Percentiles rank a stretch among this genome's conserved stretches.
Evolutionary conservation across 2,113 vertebrate species (phyloP).

Genomic region (Galemys pyrenaicus): DNA sequence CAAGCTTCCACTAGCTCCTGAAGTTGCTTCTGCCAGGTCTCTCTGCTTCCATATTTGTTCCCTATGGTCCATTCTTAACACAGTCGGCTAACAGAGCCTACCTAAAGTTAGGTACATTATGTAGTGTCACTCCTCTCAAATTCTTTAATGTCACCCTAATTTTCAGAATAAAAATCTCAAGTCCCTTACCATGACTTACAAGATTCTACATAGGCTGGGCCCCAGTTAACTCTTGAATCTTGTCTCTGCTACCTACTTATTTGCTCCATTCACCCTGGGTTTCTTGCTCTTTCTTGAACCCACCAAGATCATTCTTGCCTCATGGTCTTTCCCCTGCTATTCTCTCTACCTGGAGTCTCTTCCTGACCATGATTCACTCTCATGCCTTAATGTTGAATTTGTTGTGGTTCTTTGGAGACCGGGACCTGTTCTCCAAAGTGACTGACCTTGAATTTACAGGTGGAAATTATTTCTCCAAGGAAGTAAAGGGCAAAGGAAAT

Average conservation of each 20-base stretch:
- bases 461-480: not conserved
- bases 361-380: not conserved
- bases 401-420: not conserved
- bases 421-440: not conserved
- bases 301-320: not conserved
- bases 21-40: not conserved
- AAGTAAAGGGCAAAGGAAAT: not conserved
- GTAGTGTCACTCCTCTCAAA: not conserved
- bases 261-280: not conserved
- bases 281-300: not conserved
- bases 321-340: not conserved
- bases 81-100: not conserved
- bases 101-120: not conserved
- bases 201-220: not conserved
- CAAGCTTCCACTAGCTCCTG: not conserved
- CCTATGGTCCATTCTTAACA: not conserved
- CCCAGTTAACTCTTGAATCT: not conserved
- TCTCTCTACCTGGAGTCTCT: not conserved
- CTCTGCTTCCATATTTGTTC: not conserved
- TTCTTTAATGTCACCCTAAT: not conserved
- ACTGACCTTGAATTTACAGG: not conserved
- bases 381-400: conserved; percentile 18
- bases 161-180: not conserved
- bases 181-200: not conserved
- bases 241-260: not conserved